Percentiles rank a stretch among this genome's conserved stretches.
These are phyloP conservation scores for Eumeta japonica DNA, from an alignment of 1,140 invertebrate genomes.

Conservation along the genomic window DNA sequence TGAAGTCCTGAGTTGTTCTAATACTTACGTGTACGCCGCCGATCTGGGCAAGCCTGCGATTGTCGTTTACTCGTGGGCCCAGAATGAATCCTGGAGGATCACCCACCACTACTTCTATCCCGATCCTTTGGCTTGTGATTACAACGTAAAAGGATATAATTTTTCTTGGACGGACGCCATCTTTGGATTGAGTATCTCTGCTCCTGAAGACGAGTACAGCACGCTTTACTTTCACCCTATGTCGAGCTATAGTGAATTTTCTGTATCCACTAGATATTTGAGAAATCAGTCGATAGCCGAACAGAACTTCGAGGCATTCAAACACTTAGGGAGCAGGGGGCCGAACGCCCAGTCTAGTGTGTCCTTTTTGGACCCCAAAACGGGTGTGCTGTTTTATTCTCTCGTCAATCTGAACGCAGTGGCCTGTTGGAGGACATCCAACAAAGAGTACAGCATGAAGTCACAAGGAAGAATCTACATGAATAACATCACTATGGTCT, in stretches of 20 bases:
- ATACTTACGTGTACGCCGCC: slow-evolving; percentile 66
- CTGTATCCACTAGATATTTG: slow-evolving; percentile 66
- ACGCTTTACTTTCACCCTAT: slow-evolving; percentile 77
- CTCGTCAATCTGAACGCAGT: slow-evolving; percentile 74
- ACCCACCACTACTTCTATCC: slow-evolving; percentile 71
- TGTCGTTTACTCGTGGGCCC: slow-evolving; percentile 70
- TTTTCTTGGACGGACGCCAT: slow-evolving; percentile 77
- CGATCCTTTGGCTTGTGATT: slow-evolving; percentile 68
- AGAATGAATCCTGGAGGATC: slow-evolving; percentile 67
- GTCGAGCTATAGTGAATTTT: slow-evolving; percentile 71
- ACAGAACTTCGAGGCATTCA: slow-evolving; percentile 64
- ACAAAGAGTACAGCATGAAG: slow-evolving; percentile 62
- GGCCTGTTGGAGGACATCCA: slow-evolving; percentile 74
- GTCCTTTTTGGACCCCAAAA: slow-evolving; percentile 69
- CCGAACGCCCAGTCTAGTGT: slow-evolving; percentile 72
- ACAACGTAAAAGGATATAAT: slow-evolving; percentile 68
- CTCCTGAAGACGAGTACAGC: slow-evolving; percentile 64
- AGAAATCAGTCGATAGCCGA: slow-evolving; percentile 59
- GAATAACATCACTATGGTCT: slow-evolving; percentile 71
- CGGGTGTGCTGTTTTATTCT: slow-evolving; percentile 74
- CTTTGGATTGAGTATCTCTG: slow-evolving; percentile 68
- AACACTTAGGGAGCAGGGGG: slow-evolving; percentile 67
- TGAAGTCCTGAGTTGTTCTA: slow-evolving; percentile 67
- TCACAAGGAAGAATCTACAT: slow-evolving; percentile 70
- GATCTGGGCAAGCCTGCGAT: slow-evolving; percentile 66